Evolutionary conservation across 2,797 vertebrate genomes (phyloP).

Genomic region (Diplodus puntazzo): DNA sequence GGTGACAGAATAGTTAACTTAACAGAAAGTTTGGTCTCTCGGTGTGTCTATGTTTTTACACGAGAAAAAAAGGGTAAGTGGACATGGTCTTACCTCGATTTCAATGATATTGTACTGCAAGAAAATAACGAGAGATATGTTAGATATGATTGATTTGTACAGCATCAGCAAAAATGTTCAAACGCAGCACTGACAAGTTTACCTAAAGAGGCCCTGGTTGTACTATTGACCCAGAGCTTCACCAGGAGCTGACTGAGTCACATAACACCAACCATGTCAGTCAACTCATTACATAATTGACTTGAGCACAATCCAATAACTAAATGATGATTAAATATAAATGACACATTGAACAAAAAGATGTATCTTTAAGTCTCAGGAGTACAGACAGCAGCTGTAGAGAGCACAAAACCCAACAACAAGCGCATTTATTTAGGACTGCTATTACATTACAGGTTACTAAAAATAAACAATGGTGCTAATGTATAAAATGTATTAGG

Average conservation of each 20-base stretch:
- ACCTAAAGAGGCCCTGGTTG: not conserved
- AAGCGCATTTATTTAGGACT: too few relatives aligned
- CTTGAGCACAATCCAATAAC: not conserved
- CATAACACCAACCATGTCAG: not conserved
- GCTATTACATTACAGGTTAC: too few relatives aligned
- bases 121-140: not conserved
- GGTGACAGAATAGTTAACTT: not conserved
- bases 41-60: too few relatives aligned
- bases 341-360: not conserved
- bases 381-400: not conserved
- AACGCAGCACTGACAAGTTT: not conserved
- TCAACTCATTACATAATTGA: not conserved
- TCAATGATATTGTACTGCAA: conserved; percentile 21
- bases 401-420: not conserved
- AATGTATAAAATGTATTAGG: not conserved
- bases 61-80: too few relatives aligned
- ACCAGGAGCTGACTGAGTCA: not conserved
- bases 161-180: not conserved
- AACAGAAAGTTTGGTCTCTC: too few relatives aligned
- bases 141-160: not conserved
- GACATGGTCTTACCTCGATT: not conserved
- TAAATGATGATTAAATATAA: not conserved
- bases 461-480: not conserved
- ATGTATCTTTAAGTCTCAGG: not conserved
- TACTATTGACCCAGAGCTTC: not conserved